Conservation (phyloP, 2,113 vertebrate genomes). For the Ceyx melanurus region DNA sequence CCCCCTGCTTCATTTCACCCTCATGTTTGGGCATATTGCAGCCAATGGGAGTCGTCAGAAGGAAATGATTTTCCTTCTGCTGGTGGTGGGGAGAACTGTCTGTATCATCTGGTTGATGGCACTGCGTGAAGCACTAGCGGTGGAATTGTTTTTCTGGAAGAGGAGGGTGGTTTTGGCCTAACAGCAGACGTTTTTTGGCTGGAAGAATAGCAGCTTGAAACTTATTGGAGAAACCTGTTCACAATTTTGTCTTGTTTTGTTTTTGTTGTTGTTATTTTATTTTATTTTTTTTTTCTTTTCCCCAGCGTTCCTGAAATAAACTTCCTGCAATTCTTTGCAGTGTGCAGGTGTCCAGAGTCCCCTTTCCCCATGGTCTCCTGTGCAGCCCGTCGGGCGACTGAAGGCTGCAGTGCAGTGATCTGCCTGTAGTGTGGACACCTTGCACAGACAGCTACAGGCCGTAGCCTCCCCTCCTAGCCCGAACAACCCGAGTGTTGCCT, state of each 20-base stretch:
- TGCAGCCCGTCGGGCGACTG: slow-evolving; percentile 27
- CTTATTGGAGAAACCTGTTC: slow-evolving; percentile 64
- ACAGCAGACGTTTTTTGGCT: slow-evolving; percentile 7
- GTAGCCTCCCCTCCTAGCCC: slow-evolving; percentile 31
- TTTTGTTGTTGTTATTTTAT: background rate
- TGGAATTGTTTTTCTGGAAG: background rate
- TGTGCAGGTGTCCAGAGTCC: slow-evolving; percentile 65
- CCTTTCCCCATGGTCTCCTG: slow-evolving; percentile 43
- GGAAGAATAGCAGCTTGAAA: slow-evolving; percentile 37
- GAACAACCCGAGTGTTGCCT: slow-evolving; percentile 8
- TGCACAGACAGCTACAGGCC: background rate
- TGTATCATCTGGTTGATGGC: slow-evolving; percentile 21
- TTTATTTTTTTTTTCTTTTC: background rate
- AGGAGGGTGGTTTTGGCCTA: slow-evolving; percentile 55
- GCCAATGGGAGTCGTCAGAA: background rate
- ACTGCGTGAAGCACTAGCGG: background rate
- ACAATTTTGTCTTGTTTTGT: slow-evolving; percentile 52
- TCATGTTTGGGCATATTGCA: background rate
- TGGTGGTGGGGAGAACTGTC: slow-evolving; percentile 3
- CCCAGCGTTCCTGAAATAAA: slow-evolving; percentile 69
- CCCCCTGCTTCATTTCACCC: background rate
- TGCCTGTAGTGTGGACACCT: slow-evolving; percentile 24
- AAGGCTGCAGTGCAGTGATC: slow-evolving; percentile 24
- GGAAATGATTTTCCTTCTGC: background rate
- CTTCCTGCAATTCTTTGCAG: slow-evolving; percentile 68